phyloP scores from a whole-genome alignment of 2,113 vertebrate genomes.

The Apistogramma diplotaenia region DNA sequence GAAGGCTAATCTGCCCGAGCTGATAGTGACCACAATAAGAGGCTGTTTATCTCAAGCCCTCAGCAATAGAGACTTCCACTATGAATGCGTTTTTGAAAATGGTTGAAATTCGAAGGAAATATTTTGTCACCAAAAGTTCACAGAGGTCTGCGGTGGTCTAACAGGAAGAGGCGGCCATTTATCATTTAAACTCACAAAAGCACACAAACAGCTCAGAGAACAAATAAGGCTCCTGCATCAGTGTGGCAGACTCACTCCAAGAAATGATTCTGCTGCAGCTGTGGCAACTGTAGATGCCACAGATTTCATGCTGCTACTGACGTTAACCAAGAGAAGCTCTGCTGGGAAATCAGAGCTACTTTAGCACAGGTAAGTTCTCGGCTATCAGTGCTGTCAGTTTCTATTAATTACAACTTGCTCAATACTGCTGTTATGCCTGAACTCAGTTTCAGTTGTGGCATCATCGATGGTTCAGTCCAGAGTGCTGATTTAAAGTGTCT shows the following conservation, averaged over 20 bases:
- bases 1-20: background rate
- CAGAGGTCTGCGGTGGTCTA: background rate
- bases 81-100: conserved; percentile 3
- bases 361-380: background rate
- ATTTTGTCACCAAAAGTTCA: background rate
- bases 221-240: background rate
- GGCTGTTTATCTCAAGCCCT: conserved; percentile 16
- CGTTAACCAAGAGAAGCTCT: background rate
- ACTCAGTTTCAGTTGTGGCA: too few relatives aligned
- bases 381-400: background rate
- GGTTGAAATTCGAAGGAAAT: background rate
- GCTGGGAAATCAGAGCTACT: background rate
- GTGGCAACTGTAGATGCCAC: conserved; percentile 9
- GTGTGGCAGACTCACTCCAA: conserved; percentile 10
- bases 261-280: conserved; percentile 25
- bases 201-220: background rate
- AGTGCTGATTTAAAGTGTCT: too few relatives aligned
- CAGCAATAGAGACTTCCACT: background rate
- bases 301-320: conserved; percentile 17
- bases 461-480: too few relatives aligned
- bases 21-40: conserved; percentile 1
- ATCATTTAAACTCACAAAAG: conserved; percentile 1
- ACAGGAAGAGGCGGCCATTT: background rate
- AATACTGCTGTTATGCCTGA: too few relatives aligned
- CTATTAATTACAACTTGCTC: background rate